Conservation (phyloP, 2,113 vertebrate species). For the Clarias batrachus region DNA sequence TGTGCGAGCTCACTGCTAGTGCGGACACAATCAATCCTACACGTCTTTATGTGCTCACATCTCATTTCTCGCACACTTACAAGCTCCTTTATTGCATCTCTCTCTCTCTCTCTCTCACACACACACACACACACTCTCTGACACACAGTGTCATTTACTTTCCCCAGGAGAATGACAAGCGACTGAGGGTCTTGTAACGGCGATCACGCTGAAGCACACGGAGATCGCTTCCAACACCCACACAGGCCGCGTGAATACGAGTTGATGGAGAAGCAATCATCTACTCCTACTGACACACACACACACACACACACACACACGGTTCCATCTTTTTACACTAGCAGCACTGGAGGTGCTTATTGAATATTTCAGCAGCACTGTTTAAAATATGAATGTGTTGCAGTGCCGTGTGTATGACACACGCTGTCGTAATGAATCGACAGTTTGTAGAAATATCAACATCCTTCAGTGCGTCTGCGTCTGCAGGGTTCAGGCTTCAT, state of each 20-base stretch:
- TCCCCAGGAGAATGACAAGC: not conserved
- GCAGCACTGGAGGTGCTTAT: too few relatives aligned
- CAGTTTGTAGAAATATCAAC: too few relatives aligned
- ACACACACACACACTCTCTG: not conserved
- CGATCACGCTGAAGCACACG: not conserved
- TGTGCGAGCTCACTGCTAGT: too few relatives aligned
- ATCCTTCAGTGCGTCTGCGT: too few relatives aligned
- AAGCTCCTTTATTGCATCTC: not conserved
- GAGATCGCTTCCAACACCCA: not conserved
- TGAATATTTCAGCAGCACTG: too few relatives aligned
- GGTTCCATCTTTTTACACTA: too few relatives aligned
- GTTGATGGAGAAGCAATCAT: slow-evolving; percentile 20
- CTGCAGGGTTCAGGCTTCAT: too few relatives aligned
- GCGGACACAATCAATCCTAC: not conserved
- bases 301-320: not conserved
- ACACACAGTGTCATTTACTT: not conserved
- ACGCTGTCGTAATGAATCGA: too few relatives aligned
- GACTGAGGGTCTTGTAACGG: not conserved
- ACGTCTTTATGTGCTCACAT: not conserved
- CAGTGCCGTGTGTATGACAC: too few relatives aligned
- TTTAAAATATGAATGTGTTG: too few relatives aligned
- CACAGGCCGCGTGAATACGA: not conserved
- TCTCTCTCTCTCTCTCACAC: not conserved
- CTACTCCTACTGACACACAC: not conserved
- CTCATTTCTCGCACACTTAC: not conserved